Base-by-base conservation (phyloP, 1,140 invertebrate genomes). In the Venturia canescens region DNA sequence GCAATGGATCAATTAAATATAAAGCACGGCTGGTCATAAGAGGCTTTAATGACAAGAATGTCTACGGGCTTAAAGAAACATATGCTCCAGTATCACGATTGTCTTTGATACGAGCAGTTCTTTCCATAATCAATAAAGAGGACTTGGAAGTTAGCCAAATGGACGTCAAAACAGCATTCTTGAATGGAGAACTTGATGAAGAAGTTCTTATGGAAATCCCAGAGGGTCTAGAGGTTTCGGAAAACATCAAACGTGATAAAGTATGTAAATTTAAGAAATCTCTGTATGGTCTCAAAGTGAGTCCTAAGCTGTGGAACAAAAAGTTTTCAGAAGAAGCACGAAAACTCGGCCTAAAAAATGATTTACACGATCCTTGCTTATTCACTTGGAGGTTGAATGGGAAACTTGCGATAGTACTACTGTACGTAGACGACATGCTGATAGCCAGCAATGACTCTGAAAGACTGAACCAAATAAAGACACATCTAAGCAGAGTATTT, bases 161-260 rank as follows among this genome's bases (percentile, higher is more conserved):
- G 67, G 90, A 91, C 80, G 83, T 90, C 6, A 83, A 83, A 78
- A 87, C 84, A 18, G 89, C 89, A 13, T 91, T 90, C 75, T 76
- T 91, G 26, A 85, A 90, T 80, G 87, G 87, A 29, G 27, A 84
- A n/a, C 81, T 90, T 67, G 84, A 90, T 6, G 85, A 90, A 77
- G 84, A 84, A 53, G 80, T 89, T 0, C 88, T 83, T 79, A 88
- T 91, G 86, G 70, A 87, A 66, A 85, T 88, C 77, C 87, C 90
- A 27, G 79, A 89, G 26, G 87, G 85, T 57, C 82, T 74, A 67
- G 57, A 78, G 29, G 72, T 23, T 16, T n/a, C 53, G 48, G 63
- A 81, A 13, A 38, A 27, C 2, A 57, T 66, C 31, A 72, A 72
- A 48, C 18, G 18, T 48, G 78, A 23, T 18, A 84, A 82, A 76